phyloP scores from a whole-genome alignment of 2,113 vertebrate genomes.

The Arizona elegans region DNA sequence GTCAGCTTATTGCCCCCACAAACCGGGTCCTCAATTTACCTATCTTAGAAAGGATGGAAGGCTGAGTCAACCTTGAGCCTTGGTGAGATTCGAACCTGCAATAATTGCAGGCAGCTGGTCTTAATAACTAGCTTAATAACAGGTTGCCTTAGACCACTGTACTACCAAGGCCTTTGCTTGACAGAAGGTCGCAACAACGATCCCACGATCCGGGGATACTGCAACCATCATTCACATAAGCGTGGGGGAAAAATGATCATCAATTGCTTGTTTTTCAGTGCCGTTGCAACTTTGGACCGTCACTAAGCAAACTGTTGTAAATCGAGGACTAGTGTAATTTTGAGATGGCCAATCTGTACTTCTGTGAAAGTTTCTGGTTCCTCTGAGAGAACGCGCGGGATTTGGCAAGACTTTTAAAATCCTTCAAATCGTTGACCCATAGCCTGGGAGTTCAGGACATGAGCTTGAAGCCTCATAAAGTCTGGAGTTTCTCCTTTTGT shows the following conservation, averaged over 20 bases:
- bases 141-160: too few relatives aligned
- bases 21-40: too few relatives aligned
- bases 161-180: too few relatives aligned
- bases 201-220: background rate
- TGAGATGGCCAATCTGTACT: conserved; percentile 25
- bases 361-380: conserved; percentile 46
- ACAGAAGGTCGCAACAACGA: background rate
- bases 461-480: conserved; percentile 38
- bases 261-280: background rate
- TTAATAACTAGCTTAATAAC: too few relatives aligned
- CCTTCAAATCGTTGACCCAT: conserved; percentile 40
- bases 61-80: too few relatives aligned
- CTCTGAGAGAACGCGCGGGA: conserved; percentile 26
- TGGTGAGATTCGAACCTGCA: too few relatives aligned
- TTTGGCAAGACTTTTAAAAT: conserved; percentile 18
- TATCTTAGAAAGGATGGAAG: too few relatives aligned
- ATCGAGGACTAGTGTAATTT: background rate
- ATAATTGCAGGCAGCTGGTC: too few relatives aligned
- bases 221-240: background rate
- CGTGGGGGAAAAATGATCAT: background rate
- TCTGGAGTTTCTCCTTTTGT: background rate
- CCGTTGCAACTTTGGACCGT: background rate
- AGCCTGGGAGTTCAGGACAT: conserved; percentile 40
- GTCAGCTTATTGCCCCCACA: too few relatives aligned
- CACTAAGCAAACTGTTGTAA: background rate